Evolutionary conservation across 2,113 vertebrate genomes (phyloP), one percentile per base, ranked within the genome.

Genomic region (Tyto alba): DNA sequence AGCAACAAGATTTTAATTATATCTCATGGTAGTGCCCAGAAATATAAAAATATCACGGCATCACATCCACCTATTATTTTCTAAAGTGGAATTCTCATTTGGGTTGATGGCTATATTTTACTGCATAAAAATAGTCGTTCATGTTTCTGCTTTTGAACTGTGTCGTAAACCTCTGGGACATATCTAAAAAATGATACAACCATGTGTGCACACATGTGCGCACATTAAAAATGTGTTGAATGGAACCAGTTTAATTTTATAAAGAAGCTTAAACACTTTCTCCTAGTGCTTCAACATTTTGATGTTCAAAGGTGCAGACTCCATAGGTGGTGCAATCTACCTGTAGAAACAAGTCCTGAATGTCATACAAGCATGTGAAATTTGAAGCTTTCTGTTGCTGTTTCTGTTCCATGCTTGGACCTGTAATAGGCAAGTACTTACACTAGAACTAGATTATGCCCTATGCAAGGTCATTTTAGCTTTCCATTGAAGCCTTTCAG

Each of bases 181-280:
- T 6, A 16, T 53, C 40, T 60, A 30, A 16, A 68, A 36, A 74
- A 34, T 40, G 17, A 16, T 19, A 57, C 13, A 62, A 15, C 17
- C 11, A 3, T 14, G 2, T 34, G 4, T 30, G 16, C 15, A 6
- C 81, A 32, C 6, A 4, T 29, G 29, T 29, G 15, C 2, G 1
- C 13, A 29, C 3, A 7, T 32, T 47, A 68, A 84, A 52, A 73
- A 52, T 12, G 4, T 27, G 23, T 60, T 73, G 19, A 41, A 5
- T 1, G 4, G 20, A 84, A 68, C 3, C 40, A 52, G 13, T 57
- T 62, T 53, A 17, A 17, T 68, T 72, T 82, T 34, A 80, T 12
- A 26, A 40, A 84, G 56, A 43, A 80, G 8, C 25, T 29, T 66
- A 71, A 90, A 36, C 11, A 8, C 14, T 53, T 59, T 77, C 13